These are phyloP conservation scores for Athetis lepigone DNA, from an alignment of 2,888 invertebrate species.

Conservation along the genomic window DNA sequence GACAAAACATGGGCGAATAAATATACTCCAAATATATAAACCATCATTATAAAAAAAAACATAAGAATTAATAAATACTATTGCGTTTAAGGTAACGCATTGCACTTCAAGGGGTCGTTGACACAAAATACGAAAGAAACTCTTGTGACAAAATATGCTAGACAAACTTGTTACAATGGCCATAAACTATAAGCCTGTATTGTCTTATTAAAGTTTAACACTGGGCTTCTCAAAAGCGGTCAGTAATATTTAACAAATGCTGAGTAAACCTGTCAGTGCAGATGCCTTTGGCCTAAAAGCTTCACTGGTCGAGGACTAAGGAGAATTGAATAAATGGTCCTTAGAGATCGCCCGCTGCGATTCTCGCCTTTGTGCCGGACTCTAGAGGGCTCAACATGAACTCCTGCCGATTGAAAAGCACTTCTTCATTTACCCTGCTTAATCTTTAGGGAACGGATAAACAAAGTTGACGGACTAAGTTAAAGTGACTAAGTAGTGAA, in stretches of 20 bases:
- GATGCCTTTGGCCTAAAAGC: constrained; percentile 26
- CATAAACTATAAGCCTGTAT: too few relatives aligned
- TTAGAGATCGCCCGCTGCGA: constrained; percentile 40
- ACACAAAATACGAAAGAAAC: too few relatives aligned
- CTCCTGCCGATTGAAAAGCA: constrained; percentile 45
- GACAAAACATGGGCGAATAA: too few relatives aligned
- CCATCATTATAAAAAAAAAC: too few relatives aligned
- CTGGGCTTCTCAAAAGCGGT: too few relatives aligned
- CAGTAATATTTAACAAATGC: constrained; percentile 3
- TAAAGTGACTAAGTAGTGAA: constrained; percentile 20
- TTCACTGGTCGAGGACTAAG: constrained; percentile 14
- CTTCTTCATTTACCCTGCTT: constrained; percentile 31
- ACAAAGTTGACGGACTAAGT: constrained; percentile 28
- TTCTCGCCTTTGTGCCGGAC: constrained; percentile 40
- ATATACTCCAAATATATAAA: too few relatives aligned
- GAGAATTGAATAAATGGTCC: constrained; percentile 48
- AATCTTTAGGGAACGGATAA: constrained; percentile 30
- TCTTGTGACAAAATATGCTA: too few relatives aligned
- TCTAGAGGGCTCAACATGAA: constrained; percentile 39
- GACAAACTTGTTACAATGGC: too few relatives aligned
- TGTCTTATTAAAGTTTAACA: too few relatives aligned
- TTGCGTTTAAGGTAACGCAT: too few relatives aligned
- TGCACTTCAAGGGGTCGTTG: too few relatives aligned
- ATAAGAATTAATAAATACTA: too few relatives aligned
- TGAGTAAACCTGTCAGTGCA: constrained; percentile 10